Evolutionary conservation across 2,888 invertebrate species (phyloP), one percentile per base, ranked within the genome.

Genomic region (Volucella zonaria): DNA sequence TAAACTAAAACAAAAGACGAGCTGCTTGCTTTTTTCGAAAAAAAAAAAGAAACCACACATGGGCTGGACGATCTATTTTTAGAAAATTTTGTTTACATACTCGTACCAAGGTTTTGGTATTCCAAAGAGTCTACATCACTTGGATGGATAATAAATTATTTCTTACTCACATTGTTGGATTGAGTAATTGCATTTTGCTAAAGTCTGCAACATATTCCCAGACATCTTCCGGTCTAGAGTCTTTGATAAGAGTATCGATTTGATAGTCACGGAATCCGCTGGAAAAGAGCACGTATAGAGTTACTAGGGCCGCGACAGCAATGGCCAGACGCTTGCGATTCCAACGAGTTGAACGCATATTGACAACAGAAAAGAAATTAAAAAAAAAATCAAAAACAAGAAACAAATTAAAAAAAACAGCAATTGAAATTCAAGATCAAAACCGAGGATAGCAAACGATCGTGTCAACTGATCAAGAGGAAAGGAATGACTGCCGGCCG

Each of bases 161-260:
- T 38, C 14, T 12, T 43, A 93, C 94, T 93, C 92, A 95, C 96
- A 96, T 94, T 15, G 95, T 94, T 15, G 95, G 95, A 91, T 95
- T 95, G 42, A 96, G 91, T 87, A 93, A 92, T 88, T 94, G 94
- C 94, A 95, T 94, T 89, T 95, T 95, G 88, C 94, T 95, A 88
- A 95, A 95, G 91, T 95, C 95, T 0, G 95, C 94, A n/a, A 95
- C 94, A 90, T 93, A 95, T 90, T 95, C 95, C 95, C 95, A 95
- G 43, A 95, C 94, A 40, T 92, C 92, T 88, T 93, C 93, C 15
- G 95, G 94, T 88, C 93, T 92, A 0, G 93, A 91, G 87, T 94
- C 92, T 45, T 91, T 90, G 87, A 95, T 92, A 86, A 92, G 91
- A 66, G 92, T 92, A 87, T 93, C 93, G 86, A 92, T 90, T 88